These are phyloP conservation scores for Latheticus oryzae DNA, from an alignment of 2,888 invertebrate species.

Conservation along the genomic window DNA sequence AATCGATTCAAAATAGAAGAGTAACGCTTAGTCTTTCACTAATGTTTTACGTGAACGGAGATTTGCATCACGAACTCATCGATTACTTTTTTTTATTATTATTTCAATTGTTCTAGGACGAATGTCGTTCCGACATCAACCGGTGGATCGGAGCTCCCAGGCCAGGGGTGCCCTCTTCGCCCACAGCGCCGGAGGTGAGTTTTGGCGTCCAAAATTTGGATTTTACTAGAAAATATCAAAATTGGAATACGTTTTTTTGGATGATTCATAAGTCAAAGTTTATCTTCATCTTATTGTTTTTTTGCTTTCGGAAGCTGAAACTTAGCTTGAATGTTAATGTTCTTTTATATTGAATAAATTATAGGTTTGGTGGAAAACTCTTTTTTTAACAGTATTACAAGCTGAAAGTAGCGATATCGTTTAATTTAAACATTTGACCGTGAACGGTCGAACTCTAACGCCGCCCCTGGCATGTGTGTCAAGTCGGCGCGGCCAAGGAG, in stretches of 20 bases:
- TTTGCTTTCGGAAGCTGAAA: too few species aligned
- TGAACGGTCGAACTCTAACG: constrained; percentile 17
- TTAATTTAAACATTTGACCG: constrained; percentile 16
- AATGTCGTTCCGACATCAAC: constrained; percentile 75
- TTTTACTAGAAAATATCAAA: too few species aligned
- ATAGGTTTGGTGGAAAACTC: too few species aligned
- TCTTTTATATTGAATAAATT: too few species aligned
- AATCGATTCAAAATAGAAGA: constrained; percentile 30
- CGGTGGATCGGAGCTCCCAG: constrained; percentile 73
- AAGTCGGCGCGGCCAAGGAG: constrained; percentile 19
- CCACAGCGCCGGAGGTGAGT: constrained; percentile 72
- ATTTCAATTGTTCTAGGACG: constrained; percentile 72
- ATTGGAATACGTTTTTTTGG: too few species aligned
- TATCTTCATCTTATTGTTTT: too few species aligned
- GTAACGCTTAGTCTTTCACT: constrained; percentile 31
- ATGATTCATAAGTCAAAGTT: too few species aligned
- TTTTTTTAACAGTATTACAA: too few species aligned
- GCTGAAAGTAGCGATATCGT: too few species aligned
- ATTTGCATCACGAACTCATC: constrained; percentile 23
- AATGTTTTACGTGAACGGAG: constrained; percentile 25
- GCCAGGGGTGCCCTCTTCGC: constrained; percentile 70
- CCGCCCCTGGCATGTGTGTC: constrained; percentile 31
- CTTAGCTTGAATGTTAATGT: too few species aligned
- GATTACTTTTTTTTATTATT: constrained; percentile 28
- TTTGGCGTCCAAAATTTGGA: too few species aligned